Percentiles rank a stretch among this genome's conserved stretches.
phyloP scores from a whole-genome alignment of 2,888 invertebrate species.

The Phengaris alcon region DNA sequence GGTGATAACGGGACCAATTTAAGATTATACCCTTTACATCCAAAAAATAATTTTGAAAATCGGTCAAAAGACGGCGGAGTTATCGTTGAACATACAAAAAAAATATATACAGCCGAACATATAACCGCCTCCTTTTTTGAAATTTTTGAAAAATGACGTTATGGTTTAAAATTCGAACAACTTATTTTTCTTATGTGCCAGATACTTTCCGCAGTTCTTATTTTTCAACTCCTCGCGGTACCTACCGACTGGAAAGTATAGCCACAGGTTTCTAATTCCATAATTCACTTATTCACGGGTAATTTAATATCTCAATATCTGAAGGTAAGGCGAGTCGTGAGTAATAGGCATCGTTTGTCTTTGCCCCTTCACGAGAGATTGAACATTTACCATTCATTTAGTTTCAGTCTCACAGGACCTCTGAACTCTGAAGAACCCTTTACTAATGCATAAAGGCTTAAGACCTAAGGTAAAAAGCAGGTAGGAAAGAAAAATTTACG shows the following conservation, averaged over 20 bases:
- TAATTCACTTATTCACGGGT: slow-evolving; percentile 21
- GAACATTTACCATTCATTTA: slow-evolving; percentile 53
- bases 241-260: not conserved
- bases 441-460: slow-evolving; percentile 1
- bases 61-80: too few species aligned
- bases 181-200: not conserved
- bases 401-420: slow-evolving; percentile 36
- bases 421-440: slow-evolving; percentile 32
- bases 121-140: too few species aligned
- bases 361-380: slow-evolving; percentile 55
- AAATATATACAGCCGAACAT: too few species aligned
- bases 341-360: slow-evolving; percentile 62
- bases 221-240: not conserved
- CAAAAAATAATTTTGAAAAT: too few species aligned
- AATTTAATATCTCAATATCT: slow-evolving; percentile 38
- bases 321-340: slow-evolving; percentile 57
- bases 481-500: not conserved
- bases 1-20: too few species aligned
- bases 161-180: not conserved
- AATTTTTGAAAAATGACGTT: too few species aligned
- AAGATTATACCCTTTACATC: too few species aligned
- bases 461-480: not conserved
- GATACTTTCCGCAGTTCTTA: not conserved
- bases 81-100: too few species aligned
- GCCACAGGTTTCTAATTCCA: not conserved